Conservation (phyloP, 2,113 vertebrate species). For the Thymallus thymallus region DNA sequence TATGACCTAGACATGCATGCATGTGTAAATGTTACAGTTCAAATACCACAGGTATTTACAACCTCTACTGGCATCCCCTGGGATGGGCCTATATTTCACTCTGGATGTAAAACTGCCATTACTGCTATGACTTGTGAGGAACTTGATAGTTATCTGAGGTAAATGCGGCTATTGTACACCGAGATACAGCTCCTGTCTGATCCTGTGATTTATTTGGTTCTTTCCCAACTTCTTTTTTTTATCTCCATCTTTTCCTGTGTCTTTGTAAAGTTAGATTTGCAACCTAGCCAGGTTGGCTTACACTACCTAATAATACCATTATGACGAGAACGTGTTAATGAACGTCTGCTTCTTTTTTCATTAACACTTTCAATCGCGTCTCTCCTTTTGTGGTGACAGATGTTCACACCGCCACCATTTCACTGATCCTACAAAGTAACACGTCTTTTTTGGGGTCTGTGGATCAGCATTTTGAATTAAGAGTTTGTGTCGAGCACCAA, state of each 20-base stretch:
- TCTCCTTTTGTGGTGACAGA: constrained; percentile 4
- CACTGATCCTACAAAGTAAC: constrained; percentile 2
- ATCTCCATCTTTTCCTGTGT: not conserved
- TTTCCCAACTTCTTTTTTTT: constrained; percentile 4
- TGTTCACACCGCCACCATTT: not conserved
- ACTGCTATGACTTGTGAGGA: not conserved
- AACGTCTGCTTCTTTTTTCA: constrained; percentile 4
- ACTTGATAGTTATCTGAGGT: constrained; percentile 8
- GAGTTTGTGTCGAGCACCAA: not conserved
- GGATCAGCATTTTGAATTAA: not conserved
- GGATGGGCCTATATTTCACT: constrained; percentile 11
- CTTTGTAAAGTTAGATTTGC: not conserved
- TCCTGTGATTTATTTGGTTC: not conserved
- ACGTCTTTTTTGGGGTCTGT: not conserved
- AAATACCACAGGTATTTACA: constrained; percentile 31
- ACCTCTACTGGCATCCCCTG: not conserved
- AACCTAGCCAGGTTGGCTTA: constrained; percentile 4
- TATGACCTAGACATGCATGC: constrained; percentile 39
- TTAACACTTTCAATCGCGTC: constrained; percentile 10
- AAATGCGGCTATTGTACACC: constrained; percentile 6
- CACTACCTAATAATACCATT: constrained; percentile 6
- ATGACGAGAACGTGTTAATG: constrained; percentile 32
- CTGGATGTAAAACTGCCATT: constrained; percentile 18
- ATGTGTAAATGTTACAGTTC: constrained; percentile 37
- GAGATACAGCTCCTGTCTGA: not conserved